phyloP scores from a whole-genome alignment of 2,113 vertebrate genomes.

The Thamnophis sirtalis region DNA sequence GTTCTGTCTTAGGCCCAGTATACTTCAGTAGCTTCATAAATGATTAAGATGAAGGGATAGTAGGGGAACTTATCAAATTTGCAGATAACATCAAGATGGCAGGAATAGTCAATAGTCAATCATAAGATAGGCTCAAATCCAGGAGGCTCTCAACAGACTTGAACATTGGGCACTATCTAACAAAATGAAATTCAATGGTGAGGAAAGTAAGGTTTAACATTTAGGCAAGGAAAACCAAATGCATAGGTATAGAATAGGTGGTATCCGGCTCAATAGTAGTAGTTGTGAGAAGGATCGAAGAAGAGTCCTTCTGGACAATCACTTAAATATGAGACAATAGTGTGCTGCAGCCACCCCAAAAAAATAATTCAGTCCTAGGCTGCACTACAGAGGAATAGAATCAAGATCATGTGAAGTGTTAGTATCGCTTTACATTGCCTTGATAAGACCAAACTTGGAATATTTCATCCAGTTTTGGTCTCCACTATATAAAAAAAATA shows the following conservation, averaged over 20 bases:
- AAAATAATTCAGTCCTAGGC: not conserved
- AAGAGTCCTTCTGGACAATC: not conserved
- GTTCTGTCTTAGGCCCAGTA: not conserved
- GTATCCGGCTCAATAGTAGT: not conserved
- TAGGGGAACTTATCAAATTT: not conserved
- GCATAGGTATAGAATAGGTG: not conserved
- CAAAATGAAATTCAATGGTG: not conserved
- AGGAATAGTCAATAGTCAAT: not conserved
- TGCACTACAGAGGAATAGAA: no score
- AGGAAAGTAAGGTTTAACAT: not conserved
- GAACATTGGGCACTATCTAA: not conserved
- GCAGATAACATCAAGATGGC: not conserved
- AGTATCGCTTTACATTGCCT: no score
- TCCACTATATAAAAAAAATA: no score
- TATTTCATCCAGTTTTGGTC: no score
- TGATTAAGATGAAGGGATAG: not conserved
- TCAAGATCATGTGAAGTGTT: no score
- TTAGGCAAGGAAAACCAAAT: not conserved
- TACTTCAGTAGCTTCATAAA: not conserved
- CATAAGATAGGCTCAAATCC: not conserved
- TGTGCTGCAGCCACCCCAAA: not conserved
- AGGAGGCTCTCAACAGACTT: not conserved
- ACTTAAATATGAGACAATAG: not conserved
- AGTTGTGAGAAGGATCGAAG: not conserved
- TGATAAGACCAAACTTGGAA: no score